Evolutionary conservation across 2,113 vertebrate genomes (phyloP).

Genomic region (Cyanoliseus patagonus): DNA sequence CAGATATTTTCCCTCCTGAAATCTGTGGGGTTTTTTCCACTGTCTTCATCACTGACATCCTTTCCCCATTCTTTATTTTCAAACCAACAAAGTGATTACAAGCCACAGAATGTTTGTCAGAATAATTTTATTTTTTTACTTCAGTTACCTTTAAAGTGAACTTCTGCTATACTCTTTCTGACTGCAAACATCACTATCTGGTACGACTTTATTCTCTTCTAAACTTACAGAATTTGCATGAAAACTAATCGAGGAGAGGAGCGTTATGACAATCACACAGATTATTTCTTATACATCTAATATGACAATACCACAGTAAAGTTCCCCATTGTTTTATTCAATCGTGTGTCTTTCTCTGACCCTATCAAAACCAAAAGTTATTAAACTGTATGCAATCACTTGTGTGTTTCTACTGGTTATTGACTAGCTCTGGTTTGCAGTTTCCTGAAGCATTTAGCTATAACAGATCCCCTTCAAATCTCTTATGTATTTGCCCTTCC

Average conservation of each 20-base stretch:
- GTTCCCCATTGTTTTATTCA: neutral
- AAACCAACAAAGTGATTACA: neutral
- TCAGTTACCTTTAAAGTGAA: neutral
- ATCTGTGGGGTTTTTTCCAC: neutral
- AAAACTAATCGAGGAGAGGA: neutral
- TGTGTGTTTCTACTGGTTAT: neutral
- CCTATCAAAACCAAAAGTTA: neutral
- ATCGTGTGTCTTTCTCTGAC: neutral
- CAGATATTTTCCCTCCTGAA: neutral
- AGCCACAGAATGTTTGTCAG: neutral
- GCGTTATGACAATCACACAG: neutral
- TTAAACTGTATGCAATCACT: neutral
- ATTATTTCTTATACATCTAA: neutral
- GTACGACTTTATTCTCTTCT: neutral
- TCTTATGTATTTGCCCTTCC: neutral
- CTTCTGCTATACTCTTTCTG: neutral
- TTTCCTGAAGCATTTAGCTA: neutral
- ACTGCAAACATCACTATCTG: neutral
- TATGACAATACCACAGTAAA: neutral
- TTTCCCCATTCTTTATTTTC: neutral
- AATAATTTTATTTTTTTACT: neutral
- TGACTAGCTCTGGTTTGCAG: neutral
- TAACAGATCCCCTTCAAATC: neutral
- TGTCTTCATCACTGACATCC: neutral
- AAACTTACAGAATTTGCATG: neutral